Evolutionary conservation across 2,888 invertebrate species (phyloP), one percentile per base, ranked within the genome.

Genomic region (Eupithecia subumbrata): DNA sequence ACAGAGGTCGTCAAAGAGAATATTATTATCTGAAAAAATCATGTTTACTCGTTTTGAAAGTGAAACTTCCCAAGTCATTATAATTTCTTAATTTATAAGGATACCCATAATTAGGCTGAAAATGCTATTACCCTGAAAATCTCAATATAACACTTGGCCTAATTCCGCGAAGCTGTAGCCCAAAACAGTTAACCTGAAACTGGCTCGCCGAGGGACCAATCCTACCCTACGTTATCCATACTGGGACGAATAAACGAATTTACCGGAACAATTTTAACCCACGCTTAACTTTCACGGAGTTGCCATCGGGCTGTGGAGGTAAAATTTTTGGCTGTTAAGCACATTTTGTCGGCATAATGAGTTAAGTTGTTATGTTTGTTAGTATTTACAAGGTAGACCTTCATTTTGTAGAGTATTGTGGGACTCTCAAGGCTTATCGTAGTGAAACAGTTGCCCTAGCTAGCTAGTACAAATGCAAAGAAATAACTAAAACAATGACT

Each of bases 251-350:
- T 91, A 92, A 93, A 92, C 89, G 91, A 92, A 93, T 94, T 93
- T 91, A 89, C 89, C 86, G 87, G 87, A 89, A 91, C 91, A 93
- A 92, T 93, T 93, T 92, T 88, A 93, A 92, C 91, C 90, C 89
- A 84, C 86, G 87, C 86, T 89, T 89, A 91, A 91, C 90, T 90
- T 90, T 86, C 86, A 81, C 80, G 76, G 76, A 77, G 79, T 60
- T 60, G 25, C 80, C 78, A 85, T 84, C 82, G 83, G 80, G 81
- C 84, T 83, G 82, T 80, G 78, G 80, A 87, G 86, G 87, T 85
- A 82, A 84, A 86, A 87, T 87, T 89, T 89, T 85, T 85, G 85
- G 83, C 72, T 82, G 85, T 84, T 84, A 84, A 67, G 77, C 77
- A 80, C 78, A 78, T 80, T 78, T 80, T 81, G 78, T 79, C 76